These are phyloP conservation scores for Bursaphelenchus okinawaensis DNA, from an alignment of 2,888 invertebrate genomes.

Conservation along the genomic window DNA sequence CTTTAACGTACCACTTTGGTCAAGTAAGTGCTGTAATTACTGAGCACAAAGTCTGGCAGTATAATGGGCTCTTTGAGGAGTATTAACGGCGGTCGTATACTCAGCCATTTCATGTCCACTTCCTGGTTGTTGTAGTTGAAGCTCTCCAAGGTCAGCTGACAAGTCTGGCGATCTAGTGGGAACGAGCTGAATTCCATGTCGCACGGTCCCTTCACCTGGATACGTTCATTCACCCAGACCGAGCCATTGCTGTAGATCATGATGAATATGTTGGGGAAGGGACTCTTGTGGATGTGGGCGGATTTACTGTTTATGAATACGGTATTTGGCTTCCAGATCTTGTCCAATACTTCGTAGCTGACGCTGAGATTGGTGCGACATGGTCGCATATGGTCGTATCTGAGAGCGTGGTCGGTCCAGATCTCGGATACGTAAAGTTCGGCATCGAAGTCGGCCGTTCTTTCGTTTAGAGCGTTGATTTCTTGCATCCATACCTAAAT, in stretches of 20 bases:
- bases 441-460: conserved; percentile 53
- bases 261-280: conserved; percentile 55
- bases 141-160: conserved; percentile 51
- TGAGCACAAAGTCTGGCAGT: conserved; percentile 51
- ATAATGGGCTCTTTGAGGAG: conserved; percentile 52
- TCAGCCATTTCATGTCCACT: conserved; percentile 54
- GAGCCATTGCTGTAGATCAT: conserved; percentile 58
- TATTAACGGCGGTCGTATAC: conserved; percentile 35
- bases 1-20: conserved; percentile 31
- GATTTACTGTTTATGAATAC: conserved; percentile 53
- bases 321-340: conserved; percentile 56
- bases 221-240: conserved; percentile 54
- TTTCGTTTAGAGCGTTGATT: conserved; percentile 51
- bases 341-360: conserved; percentile 45
- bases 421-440: conserved; percentile 50
- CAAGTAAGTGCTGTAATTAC: conserved; percentile 44
- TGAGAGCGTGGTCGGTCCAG: conserved; percentile 38
- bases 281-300: conserved; percentile 47
- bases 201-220: conserved; percentile 20
- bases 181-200: conserved; percentile 46
- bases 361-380: conserved; percentile 53
- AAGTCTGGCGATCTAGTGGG: conserved; percentile 53
- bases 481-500: conserved; percentile 53
- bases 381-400: conserved; percentile 48
- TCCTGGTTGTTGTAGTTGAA: conserved; percentile 46